A percentile compares a stretch with the other conserved stretches of the same genome.
phyloP scores from a whole-genome alignment of 2,113 vertebrate species.

The Nannospalax galili region DNA sequence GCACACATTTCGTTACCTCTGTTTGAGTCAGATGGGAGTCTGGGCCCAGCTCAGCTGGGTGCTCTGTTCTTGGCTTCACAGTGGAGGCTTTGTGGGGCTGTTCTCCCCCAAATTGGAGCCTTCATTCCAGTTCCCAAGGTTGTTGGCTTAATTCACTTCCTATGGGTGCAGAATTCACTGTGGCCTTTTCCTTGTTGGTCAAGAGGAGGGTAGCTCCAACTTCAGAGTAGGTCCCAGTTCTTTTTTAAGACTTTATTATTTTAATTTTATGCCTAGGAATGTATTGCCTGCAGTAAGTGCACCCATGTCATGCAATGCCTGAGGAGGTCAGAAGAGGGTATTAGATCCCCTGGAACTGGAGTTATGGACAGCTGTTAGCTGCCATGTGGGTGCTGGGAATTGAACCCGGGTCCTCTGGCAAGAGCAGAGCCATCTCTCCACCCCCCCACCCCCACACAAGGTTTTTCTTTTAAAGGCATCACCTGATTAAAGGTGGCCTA shows the following conservation, averaged over 20 bases:
- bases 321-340: too few relatives aligned
- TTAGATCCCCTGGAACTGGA: too few relatives aligned
- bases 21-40: neutral
- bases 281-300: too few relatives aligned
- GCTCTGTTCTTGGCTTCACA: neutral
- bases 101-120: neutral
- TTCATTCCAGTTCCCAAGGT: neutral
- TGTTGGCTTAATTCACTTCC: neutral
- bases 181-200: neutral
- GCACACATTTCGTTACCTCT: neutral
- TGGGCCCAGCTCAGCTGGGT: neutral
- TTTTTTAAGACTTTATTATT: too few relatives aligned
- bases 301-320: too few relatives aligned
- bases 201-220: neutral
- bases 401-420: too few relatives aligned
- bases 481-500: neutral
- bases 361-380: too few relatives aligned
- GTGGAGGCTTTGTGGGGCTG: neutral
- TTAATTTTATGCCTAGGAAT: too few relatives aligned
- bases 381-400: too few relatives aligned
- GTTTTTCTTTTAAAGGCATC: neutral
- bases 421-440: too few relatives aligned
- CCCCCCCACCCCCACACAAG: too few relatives aligned
- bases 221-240: neutral
- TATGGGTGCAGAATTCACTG: neutral